phyloP scores from a whole-genome alignment of 2,888 invertebrate species.

The Caenorhabditis doughertyi region DNA sequence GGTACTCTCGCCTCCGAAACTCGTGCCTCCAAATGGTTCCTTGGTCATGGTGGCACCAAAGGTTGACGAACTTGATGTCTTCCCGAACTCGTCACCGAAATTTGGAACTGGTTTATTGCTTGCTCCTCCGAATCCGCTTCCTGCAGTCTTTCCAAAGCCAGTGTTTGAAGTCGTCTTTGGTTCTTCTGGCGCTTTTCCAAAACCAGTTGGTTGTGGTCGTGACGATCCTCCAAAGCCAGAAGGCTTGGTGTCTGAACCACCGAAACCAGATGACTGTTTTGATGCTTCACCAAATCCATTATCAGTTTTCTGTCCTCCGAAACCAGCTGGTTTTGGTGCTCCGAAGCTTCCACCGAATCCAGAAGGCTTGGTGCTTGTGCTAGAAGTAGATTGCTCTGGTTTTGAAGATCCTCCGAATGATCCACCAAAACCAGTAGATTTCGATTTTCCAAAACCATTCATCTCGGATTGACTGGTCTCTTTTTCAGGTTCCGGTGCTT shows the following conservation, averaged over 20 bases:
- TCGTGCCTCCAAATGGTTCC: no score
- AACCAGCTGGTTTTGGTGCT: slow-evolving; percentile 1
- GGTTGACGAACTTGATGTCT: no score
- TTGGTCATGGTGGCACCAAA: no score
- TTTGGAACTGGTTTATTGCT: no score
- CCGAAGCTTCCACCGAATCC: slow-evolving; percentile 24
- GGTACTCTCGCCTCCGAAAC: no score
- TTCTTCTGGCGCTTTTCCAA: background rate
- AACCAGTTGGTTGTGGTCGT: slow-evolving; percentile 10
- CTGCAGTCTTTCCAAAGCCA: no score
- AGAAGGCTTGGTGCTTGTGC: background rate
- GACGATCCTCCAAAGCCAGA: slow-evolving; percentile 1
- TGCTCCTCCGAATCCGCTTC: no score
- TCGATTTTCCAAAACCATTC: background rate
- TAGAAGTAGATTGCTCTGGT: no score
- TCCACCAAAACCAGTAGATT: background rate
- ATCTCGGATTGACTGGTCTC: background rate
- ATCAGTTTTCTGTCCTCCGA: no score
- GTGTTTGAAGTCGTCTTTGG: no score
- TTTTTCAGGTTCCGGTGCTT: background rate
- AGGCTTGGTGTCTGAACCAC: background rate
- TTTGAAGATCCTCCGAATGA: background rate
- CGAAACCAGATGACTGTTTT: background rate
- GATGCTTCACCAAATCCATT: no score
- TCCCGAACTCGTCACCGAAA: no score